A percentile compares a stretch with the other conserved stretches of the same genome.
phyloP scores from a whole-genome alignment of 37 sponge, comb jelly and placozoan genomes.

The Lycopodina hypogea region DNA sequence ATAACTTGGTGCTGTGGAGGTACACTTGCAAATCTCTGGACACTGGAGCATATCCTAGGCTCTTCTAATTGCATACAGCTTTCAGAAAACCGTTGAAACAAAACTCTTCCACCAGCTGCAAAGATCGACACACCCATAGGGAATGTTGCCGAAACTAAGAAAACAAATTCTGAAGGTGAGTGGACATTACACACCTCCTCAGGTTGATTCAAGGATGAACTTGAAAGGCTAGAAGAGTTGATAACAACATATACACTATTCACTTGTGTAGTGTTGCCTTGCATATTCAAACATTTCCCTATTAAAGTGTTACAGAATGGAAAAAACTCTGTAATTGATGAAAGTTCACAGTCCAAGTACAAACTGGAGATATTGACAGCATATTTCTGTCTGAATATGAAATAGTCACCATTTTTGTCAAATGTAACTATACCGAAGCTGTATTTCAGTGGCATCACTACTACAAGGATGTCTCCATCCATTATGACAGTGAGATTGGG shows the following conservation, averaged over 20 bases:
- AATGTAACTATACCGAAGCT: not conserved
- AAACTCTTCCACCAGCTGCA: not conserved
- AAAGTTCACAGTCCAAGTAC: not conserved
- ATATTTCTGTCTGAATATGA: not conserved
- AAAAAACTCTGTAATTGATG: not conserved
- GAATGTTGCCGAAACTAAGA: not conserved
- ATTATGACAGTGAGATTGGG: not conserved
- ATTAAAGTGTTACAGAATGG: too few species aligned
- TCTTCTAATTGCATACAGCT: not conserved
- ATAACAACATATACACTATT: too few species aligned
- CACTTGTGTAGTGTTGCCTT: too few species aligned
- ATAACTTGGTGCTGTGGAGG: not conserved
- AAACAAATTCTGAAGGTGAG: not conserved
- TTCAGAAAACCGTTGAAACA: not conserved
- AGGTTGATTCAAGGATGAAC: not conserved
- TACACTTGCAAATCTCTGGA: not conserved
- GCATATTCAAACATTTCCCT: too few species aligned
- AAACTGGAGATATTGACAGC: not conserved
- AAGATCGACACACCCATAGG: not conserved
- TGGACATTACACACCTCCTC: not conserved
- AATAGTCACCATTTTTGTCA: not conserved
- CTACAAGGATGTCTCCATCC: not conserved
- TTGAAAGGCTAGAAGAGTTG: too few species aligned
- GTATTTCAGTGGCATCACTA: not conserved
- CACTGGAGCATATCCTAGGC: not conserved